Conservation (phyloP, 2,888 invertebrate genomes). For the Acanthosepion esculentum region DNA sequence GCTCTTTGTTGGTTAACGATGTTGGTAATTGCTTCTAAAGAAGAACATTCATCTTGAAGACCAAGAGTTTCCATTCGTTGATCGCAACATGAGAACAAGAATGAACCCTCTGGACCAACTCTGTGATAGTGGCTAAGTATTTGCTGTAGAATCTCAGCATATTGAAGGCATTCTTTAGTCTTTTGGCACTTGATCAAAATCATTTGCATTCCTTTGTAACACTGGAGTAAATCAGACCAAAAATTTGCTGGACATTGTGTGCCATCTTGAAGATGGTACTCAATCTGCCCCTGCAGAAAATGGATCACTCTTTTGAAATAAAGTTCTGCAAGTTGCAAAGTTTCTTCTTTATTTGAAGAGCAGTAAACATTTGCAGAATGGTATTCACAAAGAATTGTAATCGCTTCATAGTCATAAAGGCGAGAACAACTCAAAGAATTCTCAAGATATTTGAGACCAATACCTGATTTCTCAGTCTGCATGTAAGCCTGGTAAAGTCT, state of each 20-base stretch:
- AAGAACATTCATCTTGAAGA: slow-evolving; percentile 61
- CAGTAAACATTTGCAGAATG: background rate
- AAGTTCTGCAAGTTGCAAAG: slow-evolving; percentile 69
- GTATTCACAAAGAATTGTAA: background rate
- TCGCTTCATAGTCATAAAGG: background rate
- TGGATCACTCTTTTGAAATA: slow-evolving; percentile 61
- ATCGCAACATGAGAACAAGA: slow-evolving; percentile 56
- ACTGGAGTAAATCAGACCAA: slow-evolving; percentile 63
- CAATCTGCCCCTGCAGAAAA: slow-evolving; percentile 63
- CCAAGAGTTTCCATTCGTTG: slow-evolving; percentile 55
- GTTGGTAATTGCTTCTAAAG: slow-evolving; percentile 63
- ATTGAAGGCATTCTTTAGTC: slow-evolving; percentile 68
- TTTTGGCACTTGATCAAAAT: slow-evolving; percentile 66
- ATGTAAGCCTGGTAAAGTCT: background rate
- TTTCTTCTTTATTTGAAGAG: slow-evolving; percentile 63
- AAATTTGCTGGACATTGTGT: slow-evolving; percentile 67
- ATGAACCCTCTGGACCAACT: slow-evolving; percentile 61
- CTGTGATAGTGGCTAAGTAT: slow-evolving; percentile 57
- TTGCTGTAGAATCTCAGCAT: slow-evolving; percentile 64
- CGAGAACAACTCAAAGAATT: background rate
- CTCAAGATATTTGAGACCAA: background rate
- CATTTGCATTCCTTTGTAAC: slow-evolving; percentile 69
- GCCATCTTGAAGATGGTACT: slow-evolving; percentile 65
- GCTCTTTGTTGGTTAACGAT: slow-evolving; percentile 68
- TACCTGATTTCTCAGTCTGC: background rate